Percentiles rank a stretch among this genome's conserved stretches.
phyloP scores from a whole-genome alignment of 2,888 invertebrate genomes.

The Coleophora flavipennella region DNA sequence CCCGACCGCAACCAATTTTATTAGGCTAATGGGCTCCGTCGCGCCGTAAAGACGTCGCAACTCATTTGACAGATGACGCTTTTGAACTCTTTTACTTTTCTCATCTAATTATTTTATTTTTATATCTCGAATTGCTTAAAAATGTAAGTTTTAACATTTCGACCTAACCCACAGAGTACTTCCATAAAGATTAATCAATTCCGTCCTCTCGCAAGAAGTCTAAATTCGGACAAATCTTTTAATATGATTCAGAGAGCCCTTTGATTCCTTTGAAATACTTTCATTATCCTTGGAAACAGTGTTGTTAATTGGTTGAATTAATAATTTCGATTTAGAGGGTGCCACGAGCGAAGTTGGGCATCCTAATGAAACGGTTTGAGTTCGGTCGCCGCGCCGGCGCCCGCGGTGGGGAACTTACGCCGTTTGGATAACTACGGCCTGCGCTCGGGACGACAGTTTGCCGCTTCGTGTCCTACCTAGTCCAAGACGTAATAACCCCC shows the following conservation, averaged over 20 bases:
- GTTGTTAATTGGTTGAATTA: slow-evolving; percentile 52
- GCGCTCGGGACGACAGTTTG: slow-evolving; percentile 5
- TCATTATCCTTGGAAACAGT: slow-evolving; percentile 29
- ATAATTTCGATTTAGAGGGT: slow-evolving; percentile 38
- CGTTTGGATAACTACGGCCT: slow-evolving; percentile 22
- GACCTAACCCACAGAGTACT: slow-evolving; percentile 3
- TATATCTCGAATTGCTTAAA: slow-evolving; percentile 20
- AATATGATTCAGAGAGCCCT: slow-evolving; percentile 17
- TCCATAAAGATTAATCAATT: neutral
- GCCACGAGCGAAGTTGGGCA: slow-evolving; percentile 36
- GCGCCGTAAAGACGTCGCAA: slow-evolving; percentile 36
- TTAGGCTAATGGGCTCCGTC: slow-evolving; percentile 38
- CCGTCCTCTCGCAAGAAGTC: neutral
- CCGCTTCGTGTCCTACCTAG: slow-evolving; percentile 4
- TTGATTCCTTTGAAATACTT: slow-evolving; percentile 26
- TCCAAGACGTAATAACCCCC: neutral
- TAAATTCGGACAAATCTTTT: slow-evolving; percentile 16
- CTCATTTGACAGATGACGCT: slow-evolving; percentile 47
- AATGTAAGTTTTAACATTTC: slow-evolving; percentile 16
- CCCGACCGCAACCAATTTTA: slow-evolving; percentile 29
- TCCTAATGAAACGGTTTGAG: slow-evolving; percentile 33
- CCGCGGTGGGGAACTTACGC: slow-evolving; percentile 24
- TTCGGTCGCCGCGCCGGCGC: slow-evolving; percentile 9
- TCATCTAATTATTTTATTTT: slow-evolving; percentile 40
- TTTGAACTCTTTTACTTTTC: slow-evolving; percentile 33